Percentiles rank a stretch among this genome's conserved stretches.
Evolutionary conservation across 2,797 vertebrate genomes (phyloP).

Genomic region (Lepilemur ruficaudatus): DNA sequence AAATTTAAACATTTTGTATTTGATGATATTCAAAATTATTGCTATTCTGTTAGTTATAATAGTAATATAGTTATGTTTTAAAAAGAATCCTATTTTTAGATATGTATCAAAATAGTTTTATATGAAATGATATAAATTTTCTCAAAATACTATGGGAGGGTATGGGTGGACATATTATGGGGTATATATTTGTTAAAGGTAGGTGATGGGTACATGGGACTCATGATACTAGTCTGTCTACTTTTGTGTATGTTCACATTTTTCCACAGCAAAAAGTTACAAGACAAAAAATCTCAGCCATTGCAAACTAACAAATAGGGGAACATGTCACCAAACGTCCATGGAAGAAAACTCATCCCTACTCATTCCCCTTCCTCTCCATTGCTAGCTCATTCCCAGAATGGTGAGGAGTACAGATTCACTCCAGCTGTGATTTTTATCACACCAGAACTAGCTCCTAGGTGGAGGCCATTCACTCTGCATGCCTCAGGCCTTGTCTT

Average conservation of each 20-base stretch:
- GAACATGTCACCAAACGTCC: not conserved
- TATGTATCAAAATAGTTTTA: not conserved
- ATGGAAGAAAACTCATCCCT: not conserved
- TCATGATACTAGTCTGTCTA: not conserved
- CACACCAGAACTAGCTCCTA: not conserved
- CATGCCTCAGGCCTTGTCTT: not conserved
- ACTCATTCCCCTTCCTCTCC: not conserved
- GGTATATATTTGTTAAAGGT: not conserved
- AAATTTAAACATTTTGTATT: not conserved
- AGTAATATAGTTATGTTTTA: not conserved
- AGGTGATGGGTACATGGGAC: not conserved
- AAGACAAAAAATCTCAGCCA: not conserved
- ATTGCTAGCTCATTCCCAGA: not conserved
- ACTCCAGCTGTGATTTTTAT: not conserved
- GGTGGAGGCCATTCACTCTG: not conserved
- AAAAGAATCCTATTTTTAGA: not conserved
- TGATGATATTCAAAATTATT: not conserved
- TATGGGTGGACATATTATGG: not conserved
- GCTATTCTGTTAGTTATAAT: not conserved
- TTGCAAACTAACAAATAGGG: not conserved
- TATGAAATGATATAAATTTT: not conserved
- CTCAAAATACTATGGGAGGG: not conserved
- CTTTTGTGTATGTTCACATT: not conserved
- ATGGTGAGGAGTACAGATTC: not conserved
- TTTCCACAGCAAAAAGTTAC: not conserved